Base-by-base conservation (phyloP, 1,140 invertebrate genomes). In the Drosophila teissieri region DNA sequence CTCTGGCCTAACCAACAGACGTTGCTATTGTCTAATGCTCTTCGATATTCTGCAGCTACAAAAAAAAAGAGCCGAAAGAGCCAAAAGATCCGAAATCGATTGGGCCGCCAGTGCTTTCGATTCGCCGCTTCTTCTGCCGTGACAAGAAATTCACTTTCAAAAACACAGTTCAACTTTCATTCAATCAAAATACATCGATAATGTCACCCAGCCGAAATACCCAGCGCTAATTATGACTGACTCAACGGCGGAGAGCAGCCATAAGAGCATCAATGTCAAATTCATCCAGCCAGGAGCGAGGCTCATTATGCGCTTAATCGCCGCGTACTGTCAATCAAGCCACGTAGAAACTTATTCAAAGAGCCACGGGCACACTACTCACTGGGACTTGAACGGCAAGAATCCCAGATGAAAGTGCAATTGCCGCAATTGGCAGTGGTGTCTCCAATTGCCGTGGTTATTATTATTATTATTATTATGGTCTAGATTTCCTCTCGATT, bases 191-290 rank as follows among this genome's bases (percentile, higher is more conserved):
- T 53, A 70, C 65, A 78, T 64, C 65, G 74, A 78, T 78, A 78
- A 63, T 78, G 75, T 78, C 75, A 78, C 74, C 75, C 68, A 62
- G 65, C 62, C 73, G 44, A 78, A 78, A 78, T 70, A 78, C 57
- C 74, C 73, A 63, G 57, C 74, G 67, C 57, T 78, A 78, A 78
- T 78, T 78, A 78, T 78, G 74, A 78, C 64, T 70, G 74, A 78
- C 74, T 77, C 65, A 51, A 49, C 56, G 44, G 15, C 48, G 31
- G 15, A 31, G 19, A 52, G 53, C 60, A 40, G 24, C 17, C 64
- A 36, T 31, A 31, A 31, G 31, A 31, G 31, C 67, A 37, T 77
- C 73, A 70, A 63, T 70, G 75, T 78, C 74, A 72, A 51, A 34
- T 4, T 19, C 42, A 15, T 14, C 11, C 14, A 14, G 37, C 37